phyloP scores from a whole-genome alignment of 2,797 vertebrate genomes.

The Channa striata region DNA sequence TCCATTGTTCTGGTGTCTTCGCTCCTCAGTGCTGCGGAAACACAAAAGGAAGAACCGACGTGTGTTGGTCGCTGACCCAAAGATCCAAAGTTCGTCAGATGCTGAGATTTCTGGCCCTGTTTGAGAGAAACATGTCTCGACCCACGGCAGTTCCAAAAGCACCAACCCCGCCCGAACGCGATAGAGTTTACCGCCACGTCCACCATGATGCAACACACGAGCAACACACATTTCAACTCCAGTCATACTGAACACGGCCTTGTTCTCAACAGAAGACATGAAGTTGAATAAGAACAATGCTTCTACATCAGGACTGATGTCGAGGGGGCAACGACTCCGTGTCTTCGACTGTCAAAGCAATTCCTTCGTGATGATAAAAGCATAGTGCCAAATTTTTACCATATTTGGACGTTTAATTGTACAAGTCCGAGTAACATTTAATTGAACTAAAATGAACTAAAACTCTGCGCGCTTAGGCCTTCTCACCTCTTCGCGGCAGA shows the following conservation, averaged over 20 bases:
- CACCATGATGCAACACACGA: not conserved
- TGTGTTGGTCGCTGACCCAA: not conserved
- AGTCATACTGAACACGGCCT: too few species aligned
- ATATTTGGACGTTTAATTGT: not conserved
- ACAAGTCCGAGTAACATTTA: not conserved
- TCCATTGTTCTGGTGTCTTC: slow-evolving; percentile 63
- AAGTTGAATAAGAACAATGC: not conserved
- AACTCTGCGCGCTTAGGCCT: too few species aligned
- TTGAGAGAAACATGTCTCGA: not conserved
- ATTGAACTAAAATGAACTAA: not conserved
- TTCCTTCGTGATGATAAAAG: not conserved
- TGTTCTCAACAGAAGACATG: not conserved
- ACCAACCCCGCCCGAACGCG: not conserved
- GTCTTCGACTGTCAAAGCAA: not conserved
- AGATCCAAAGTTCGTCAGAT: not conserved
- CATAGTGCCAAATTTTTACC: not conserved
- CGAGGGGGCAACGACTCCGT: too few species aligned
- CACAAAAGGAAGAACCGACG: not conserved
- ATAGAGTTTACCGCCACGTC: not conserved
- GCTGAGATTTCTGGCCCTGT: too few species aligned
- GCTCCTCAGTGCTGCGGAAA: slow-evolving; percentile 85
- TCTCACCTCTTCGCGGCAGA: not conserved
- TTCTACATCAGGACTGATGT: not conserved
- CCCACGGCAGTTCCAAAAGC: not conserved
- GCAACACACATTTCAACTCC: not conserved